phyloP scores from a whole-genome alignment of 1,140 invertebrate genomes.

The Oreohelix idahoensis region DNA sequence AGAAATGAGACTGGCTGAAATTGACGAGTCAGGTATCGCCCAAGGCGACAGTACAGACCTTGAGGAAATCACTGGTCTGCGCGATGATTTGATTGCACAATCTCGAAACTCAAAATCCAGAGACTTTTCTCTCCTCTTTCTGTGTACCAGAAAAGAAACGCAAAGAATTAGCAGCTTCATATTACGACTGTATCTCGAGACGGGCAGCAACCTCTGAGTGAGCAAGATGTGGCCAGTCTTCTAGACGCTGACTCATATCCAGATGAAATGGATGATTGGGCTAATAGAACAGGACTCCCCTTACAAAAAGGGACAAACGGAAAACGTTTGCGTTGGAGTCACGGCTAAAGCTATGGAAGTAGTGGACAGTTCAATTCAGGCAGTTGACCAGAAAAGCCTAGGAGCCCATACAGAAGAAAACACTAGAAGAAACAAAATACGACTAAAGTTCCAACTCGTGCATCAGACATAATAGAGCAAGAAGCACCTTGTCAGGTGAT shows the following conservation, averaged over 20 bases:
- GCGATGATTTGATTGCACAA: too few relatives aligned
- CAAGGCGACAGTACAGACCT: neutral
- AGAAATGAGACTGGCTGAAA: neutral
- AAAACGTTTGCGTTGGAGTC: neutral
- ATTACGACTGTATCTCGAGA: neutral
- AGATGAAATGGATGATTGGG: slow-evolving; percentile 15
- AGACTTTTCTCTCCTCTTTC: too few relatives aligned
- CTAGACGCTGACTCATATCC: slow-evolving; percentile 10
- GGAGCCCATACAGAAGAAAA: too few relatives aligned
- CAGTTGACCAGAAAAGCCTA: neutral
- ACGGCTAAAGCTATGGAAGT: too few relatives aligned
- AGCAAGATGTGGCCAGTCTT: neutral
- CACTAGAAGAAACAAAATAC: too few relatives aligned
- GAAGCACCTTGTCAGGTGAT: too few relatives aligned
- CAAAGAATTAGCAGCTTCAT: neutral
- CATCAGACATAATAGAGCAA: too few relatives aligned
- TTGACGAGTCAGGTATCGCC: neutral
- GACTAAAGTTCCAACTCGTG: too few relatives aligned
- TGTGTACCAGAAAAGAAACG: neutral
- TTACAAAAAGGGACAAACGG: neutral
- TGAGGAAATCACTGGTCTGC: neutral
- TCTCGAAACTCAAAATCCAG: too few relatives aligned
- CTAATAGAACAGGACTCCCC: neutral
- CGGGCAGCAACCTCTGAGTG: neutral
- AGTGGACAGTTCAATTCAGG: neutral